Conservation (phyloP, 2,888 invertebrate species). For the Branchipolynoe longqiensis region DNA sequence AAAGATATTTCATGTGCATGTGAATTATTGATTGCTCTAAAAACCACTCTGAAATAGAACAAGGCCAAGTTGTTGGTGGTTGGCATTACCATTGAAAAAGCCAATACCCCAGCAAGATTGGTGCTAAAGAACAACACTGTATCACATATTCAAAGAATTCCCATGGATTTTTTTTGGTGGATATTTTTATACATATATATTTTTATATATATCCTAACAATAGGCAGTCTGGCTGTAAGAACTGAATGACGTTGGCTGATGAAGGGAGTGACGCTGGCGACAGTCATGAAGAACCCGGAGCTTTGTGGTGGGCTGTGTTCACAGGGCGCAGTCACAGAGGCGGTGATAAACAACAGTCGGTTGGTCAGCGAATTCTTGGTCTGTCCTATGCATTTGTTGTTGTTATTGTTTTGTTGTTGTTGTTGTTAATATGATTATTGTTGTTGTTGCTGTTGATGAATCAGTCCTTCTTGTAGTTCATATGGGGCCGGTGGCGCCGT, state of each 20-base stretch:
- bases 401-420: not conserved
- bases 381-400: not conserved
- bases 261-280: not conserved
- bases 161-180: not conserved
- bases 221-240: constrained; percentile 5
- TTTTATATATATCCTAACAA: no score
- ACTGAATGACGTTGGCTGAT: not conserved
- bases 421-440: constrained; percentile 1
- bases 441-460: not conserved
- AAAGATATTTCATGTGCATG: no score
- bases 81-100: constrained; percentile 39
- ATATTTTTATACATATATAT: no score
- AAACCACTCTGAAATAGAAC: no score
- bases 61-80: constrained; percentile 23
- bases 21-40: no score
- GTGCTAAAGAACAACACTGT: constrained; percentile 9
- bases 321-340: constrained; percentile 24
- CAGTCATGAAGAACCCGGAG: not conserved
- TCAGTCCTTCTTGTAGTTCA: not conserved
- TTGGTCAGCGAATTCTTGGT: not conserved
- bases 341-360: not conserved
- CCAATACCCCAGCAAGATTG: not conserved
- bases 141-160: constrained; percentile 30
- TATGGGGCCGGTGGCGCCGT: not conserved
- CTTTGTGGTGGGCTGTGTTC: constrained; percentile 30